Evolutionary conservation across 1,140 invertebrate species (phyloP), one percentile per base, ranked within the genome.

Genomic region (Diabrotica undecimpunctata): DNA sequence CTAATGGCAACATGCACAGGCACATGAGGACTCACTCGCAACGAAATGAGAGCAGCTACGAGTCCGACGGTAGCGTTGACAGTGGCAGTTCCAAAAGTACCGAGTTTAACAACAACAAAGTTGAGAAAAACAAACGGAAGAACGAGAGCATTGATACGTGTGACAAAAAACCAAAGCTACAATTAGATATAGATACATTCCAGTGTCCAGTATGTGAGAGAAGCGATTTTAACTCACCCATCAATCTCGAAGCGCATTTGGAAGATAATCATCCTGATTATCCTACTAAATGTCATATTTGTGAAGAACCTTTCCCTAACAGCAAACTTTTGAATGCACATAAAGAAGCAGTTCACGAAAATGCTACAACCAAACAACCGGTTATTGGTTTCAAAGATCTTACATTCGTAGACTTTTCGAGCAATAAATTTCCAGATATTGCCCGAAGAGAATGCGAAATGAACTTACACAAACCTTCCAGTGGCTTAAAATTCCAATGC

Each of bases 1-100:
- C 92, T 5, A 94, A 93, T 77, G 91, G 91, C 11, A 94, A 93
- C 77, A 93, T 95, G 90, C 91, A 93, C 74, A 81, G 92, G 35
- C 93, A 95, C 75, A 86, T 91, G 81, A 82, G 90, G 60, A 92
- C 88, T 0, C 89, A 91, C 77, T 82, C 81, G 66, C 79, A 79
- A 65, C 81, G 72, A 60, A 70, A 59, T 9, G 81, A 76, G 69
- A 81, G 73, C 69, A 79, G 76, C 59, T 76, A 78, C 66, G 77
- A 76, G 10, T 84, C 84, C 66, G 77, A 74, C 6, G 78, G 79
- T 62, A 77, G 75, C 1, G 78, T 78, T 35, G 70, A 78, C 39
- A 75, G 79, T 37, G 64, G 60, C 37, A 73, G 69, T 39, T 72
- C 72, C 54, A 75, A 75, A 54, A 74, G 73, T 57, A 71, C 74